Percentiles rank a stretch among this genome's conserved stretches.
These are phyloP conservation scores for Anhinga rufa DNA, from an alignment of 2,113 vertebrate species.

Conservation along the genomic window DNA sequence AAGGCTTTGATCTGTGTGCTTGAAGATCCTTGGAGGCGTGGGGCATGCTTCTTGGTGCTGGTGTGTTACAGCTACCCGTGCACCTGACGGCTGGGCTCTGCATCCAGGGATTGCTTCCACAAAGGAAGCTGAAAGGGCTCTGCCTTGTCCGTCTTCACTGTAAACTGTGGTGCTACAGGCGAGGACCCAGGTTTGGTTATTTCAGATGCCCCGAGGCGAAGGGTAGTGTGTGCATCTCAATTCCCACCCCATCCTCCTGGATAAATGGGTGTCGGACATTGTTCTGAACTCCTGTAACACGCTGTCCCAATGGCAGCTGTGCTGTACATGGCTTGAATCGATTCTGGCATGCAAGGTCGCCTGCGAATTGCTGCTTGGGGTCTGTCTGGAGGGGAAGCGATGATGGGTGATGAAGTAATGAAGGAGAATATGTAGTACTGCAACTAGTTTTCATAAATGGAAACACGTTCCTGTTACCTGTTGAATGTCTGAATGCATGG, in stretches of 20 bases:
- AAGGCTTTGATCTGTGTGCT: not conserved
- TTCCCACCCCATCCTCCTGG: not conserved
- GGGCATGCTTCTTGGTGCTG: not conserved
- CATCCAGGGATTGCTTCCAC: not conserved
- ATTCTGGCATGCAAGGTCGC: not conserved
- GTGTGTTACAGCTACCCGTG: not conserved
- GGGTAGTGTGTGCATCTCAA: not conserved
- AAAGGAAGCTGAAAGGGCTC: not conserved
- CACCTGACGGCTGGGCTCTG: not conserved
- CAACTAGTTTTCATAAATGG: rapidly evolving
- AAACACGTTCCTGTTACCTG: not conserved
- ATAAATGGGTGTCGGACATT: not conserved
- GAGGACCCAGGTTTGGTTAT: not conserved
- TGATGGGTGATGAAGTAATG: not conserved
- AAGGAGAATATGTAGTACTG: not conserved
- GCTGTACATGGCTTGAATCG: not conserved
- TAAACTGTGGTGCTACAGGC: not conserved
- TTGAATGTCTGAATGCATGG: not conserved
- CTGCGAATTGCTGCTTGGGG: not conserved
- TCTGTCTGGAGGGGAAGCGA: not conserved
- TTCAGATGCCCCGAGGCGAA: not conserved
- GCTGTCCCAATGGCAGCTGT: not conserved
- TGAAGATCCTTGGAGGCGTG: not conserved
- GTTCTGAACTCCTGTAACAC: not conserved
- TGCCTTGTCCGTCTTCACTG: too few species aligned